Evolutionary conservation across 2,797 vertebrate species (phyloP).

Genomic region (Phrynocephalus vlangalii): DNA sequence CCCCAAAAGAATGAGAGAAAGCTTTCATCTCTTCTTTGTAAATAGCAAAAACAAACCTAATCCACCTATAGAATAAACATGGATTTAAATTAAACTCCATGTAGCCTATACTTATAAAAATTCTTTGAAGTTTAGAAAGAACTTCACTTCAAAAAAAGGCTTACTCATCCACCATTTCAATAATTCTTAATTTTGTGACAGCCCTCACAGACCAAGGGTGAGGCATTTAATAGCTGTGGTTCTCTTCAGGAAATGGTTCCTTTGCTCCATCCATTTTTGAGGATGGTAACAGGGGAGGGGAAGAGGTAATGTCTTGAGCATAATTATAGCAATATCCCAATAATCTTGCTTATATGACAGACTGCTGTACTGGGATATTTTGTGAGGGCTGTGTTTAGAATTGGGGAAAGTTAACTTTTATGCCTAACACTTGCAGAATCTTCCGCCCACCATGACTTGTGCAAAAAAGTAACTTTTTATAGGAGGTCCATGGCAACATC

Average conservation of each 20-base stretch:
- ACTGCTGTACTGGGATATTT: too few species aligned
- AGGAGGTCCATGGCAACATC: not conserved
- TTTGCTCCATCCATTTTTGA: not conserved
- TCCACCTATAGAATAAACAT: conserved; percentile 46
- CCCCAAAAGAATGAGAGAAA: not conserved
- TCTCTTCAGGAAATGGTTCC: conserved; percentile 11
- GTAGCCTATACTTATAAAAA: conserved; percentile 28
- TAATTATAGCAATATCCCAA: not conserved
- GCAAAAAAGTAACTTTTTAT: too few species aligned
- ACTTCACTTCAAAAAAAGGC: conserved; percentile 32
- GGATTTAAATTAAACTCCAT: conserved; percentile 32
- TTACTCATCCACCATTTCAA: conserved; percentile 19
- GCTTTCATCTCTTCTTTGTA: conserved; percentile 32
- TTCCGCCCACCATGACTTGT: too few species aligned
- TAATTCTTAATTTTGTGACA: conserved; percentile 34
- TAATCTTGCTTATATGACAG: not conserved
- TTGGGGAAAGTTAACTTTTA: too few species aligned
- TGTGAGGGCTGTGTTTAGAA: not conserved
- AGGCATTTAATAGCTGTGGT: conserved; percentile 8
- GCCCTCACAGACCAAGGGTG: conserved; percentile 12
- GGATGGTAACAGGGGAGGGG: not conserved
- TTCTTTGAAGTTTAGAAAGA: conserved; percentile 37
- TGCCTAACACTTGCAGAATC: too few species aligned
- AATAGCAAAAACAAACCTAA: conserved; percentile 36
- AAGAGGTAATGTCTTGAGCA: not conserved